Conservation (phyloP, 2,797 vertebrate genomes). For the Falco cherrug region DNA sequence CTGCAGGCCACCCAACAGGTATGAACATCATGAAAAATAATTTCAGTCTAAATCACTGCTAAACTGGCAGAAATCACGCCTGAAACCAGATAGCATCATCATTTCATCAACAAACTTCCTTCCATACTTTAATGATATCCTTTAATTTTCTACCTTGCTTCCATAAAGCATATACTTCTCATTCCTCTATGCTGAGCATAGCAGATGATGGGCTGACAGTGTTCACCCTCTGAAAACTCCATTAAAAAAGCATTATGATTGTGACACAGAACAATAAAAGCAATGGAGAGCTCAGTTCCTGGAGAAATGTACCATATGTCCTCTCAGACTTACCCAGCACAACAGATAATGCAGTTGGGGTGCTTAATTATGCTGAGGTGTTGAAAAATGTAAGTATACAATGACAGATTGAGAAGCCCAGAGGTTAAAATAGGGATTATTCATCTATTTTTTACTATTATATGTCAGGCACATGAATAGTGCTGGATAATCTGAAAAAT, state of each 20-base stretch:
- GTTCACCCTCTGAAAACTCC: neutral
- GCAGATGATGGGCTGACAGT: rapidly evolving
- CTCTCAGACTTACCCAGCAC: neutral
- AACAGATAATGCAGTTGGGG: neutral
- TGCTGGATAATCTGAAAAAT: neutral
- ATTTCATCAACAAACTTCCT: neutral
- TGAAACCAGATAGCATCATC: neutral
- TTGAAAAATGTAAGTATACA: neutral
- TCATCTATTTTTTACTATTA: neutral
- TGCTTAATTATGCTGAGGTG: neutral
- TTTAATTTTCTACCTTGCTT: neutral
- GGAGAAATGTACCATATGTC: neutral
- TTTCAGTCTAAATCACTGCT: neutral
- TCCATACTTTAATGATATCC: neutral
- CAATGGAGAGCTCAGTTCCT: neutral
- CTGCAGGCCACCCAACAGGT: neutral
- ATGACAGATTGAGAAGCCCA: neutral
- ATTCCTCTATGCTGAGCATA: neutral
- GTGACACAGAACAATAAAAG: neutral
- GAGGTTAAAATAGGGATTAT: neutral
- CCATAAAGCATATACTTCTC: neutral
- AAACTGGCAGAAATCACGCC: neutral
- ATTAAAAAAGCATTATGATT: slow-evolving; percentile 40
- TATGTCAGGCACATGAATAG: neutral
- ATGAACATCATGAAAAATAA: neutral